A percentile compares a stretch with the other conserved stretches of the same genome.
phyloP scores from a whole-genome alignment of 1,140 invertebrate species.

The Bombus pascuorum region DNA sequence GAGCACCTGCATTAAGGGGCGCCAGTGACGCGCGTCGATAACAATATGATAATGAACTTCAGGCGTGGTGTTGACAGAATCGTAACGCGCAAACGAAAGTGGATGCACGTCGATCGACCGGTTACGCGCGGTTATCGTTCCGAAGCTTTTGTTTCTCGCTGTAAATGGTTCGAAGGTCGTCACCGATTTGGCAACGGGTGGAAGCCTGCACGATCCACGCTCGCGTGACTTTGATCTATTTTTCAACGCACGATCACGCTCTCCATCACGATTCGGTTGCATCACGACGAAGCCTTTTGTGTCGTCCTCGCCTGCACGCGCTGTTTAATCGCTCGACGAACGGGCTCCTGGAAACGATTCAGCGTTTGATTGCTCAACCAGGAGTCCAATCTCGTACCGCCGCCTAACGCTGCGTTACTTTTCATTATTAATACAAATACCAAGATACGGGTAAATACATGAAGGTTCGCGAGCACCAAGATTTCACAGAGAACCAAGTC shows the following conservation, averaged over 20 bases:
- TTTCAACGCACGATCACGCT: conserved; percentile 45
- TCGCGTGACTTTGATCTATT: conserved; percentile 57
- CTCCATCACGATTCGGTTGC: conserved; percentile 45
- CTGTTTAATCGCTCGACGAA: conserved; percentile 36
- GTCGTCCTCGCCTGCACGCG: conserved; percentile 39
- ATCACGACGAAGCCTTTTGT: conserved; percentile 38
- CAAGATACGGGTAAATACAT: too few relatives aligned
- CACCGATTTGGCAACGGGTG: conserved; percentile 50
- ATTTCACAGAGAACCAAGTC: too few relatives aligned
- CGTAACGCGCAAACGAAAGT: conserved; percentile 23
- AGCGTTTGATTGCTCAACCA: conserved; percentile 14
- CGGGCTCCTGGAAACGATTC: conserved; percentile 30
- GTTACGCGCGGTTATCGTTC: not conserved
- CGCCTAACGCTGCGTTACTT: not conserved
- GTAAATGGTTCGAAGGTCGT: conserved; percentile 52
- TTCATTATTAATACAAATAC: not conserved
- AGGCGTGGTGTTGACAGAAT: not conserved
- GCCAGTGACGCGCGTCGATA: conserved; percentile 18
- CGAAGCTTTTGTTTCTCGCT: conserved; percentile 13
- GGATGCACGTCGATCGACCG: not conserved
- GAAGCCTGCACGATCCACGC: not conserved
- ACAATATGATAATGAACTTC: conserved; percentile 45
- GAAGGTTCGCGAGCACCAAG: not conserved
- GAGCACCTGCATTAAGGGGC: not conserved
- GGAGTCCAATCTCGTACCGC: not conserved